Conservation (phyloP, 2,797 vertebrate genomes). For the Neosilurus hyrtlii region DNA sequence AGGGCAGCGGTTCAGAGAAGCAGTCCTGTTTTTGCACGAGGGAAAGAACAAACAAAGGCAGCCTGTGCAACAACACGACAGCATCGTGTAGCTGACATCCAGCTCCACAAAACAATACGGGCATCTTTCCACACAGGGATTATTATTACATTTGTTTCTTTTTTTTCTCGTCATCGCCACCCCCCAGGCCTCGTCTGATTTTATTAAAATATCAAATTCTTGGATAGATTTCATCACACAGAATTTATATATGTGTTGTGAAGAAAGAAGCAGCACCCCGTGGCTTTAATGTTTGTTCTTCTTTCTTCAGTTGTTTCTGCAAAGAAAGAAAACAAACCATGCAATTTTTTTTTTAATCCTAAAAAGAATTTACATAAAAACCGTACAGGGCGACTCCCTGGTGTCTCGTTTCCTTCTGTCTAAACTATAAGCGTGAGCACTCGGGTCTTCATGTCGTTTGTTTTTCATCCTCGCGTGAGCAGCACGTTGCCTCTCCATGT, state of each 20-base stretch:
- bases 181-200: not conserved
- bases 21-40: slow-evolving; percentile 26
- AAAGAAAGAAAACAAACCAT: not conserved
- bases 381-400: not conserved
- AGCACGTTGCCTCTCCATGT: slow-evolving; percentile 11
- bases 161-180: not conserved
- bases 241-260: too few species aligned
- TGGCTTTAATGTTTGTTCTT: not conserved
- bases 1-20: slow-evolving; percentile 9
- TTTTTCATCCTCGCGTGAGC: not conserved
- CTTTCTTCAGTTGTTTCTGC: not conserved
- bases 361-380: not conserved
- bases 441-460: not conserved
- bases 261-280: not conserved
- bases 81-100: slow-evolving; percentile 13
- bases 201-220: not conserved
- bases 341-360: not conserved
- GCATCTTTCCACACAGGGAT: not conserved
- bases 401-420: not conserved
- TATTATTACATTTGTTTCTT: not conserved
- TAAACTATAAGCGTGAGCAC: not conserved
- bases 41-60: slow-evolving; percentile 25
- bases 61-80: slow-evolving; percentile 37
- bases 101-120: not conserved
- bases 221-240: not conserved